A percentile compares a stretch with the other conserved stretches of the same genome.
Evolutionary conservation across 1,140 invertebrate species (phyloP).

Genomic region (Drosophila yakuba): DNA sequence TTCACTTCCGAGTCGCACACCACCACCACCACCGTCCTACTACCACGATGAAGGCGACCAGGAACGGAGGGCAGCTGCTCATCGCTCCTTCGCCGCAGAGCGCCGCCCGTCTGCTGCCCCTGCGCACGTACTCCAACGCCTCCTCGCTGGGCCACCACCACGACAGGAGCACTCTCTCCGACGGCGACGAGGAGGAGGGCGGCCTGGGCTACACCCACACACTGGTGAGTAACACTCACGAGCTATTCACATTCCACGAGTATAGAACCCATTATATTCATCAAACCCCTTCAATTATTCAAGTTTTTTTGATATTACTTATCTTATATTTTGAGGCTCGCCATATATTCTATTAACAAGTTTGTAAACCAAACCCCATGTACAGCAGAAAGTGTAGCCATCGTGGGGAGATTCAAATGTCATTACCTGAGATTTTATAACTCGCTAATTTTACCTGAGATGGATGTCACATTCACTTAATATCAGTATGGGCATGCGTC

Average conservation of each 20-base stretch:
- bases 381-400: constrained; percentile 3
- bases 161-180: constrained; percentile 24
- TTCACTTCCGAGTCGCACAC: constrained; percentile 37
- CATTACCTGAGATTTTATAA: constrained; percentile 26
- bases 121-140: constrained; percentile 74
- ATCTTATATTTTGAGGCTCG: too few relatives aligned
- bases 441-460: constrained; percentile 13
- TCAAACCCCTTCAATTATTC: too few relatives aligned
- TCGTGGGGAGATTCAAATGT: constrained; percentile 1
- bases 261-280: too few relatives aligned
- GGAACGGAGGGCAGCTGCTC: constrained; percentile 64
- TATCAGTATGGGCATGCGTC: constrained; percentile 5
- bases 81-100: constrained; percentile 50
- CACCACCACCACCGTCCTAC: background rate
- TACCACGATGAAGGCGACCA: constrained; percentile 56
- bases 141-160: constrained; percentile 68
- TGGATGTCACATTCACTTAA: constrained; percentile 21
- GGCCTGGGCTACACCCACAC: constrained; percentile 91
- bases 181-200: constrained; percentile 86
- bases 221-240: constrained; percentile 88
- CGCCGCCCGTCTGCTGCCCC: constrained; percentile 26
- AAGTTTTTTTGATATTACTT: too few relatives aligned
- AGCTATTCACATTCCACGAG: too few relatives aligned
- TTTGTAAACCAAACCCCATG: background rate
- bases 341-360: background rate